These are phyloP conservation scores for Leucoraja ocellata DNA, from an alignment of 2,797 vertebrate genomes.

Conservation along the genomic window DNA sequence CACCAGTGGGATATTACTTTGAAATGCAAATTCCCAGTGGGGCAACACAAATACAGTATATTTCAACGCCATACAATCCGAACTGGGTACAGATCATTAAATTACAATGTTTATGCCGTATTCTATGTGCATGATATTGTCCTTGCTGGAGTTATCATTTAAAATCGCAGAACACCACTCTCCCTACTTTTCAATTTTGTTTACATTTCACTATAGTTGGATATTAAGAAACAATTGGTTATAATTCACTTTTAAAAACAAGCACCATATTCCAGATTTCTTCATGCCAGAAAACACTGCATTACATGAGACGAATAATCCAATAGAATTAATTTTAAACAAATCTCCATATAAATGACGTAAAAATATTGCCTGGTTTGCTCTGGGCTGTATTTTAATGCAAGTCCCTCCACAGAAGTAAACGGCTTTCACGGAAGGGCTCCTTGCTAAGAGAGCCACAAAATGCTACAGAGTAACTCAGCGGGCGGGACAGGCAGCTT, in stretches of 20 bases:
- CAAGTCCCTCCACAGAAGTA: not conserved
- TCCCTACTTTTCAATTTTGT: not conserved
- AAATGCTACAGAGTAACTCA: no score
- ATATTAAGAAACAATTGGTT: not conserved
- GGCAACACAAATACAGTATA: not conserved
- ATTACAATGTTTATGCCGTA: not conserved
- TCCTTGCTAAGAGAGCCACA: not conserved
- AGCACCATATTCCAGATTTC: not conserved
- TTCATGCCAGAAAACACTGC: not conserved
- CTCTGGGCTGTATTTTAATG: not conserved
- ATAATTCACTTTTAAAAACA: not conserved
- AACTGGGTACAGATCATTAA: not conserved
- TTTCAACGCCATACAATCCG: not conserved
- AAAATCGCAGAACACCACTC: not conserved
- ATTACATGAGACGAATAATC: not conserved
- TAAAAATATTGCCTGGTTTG: not conserved
- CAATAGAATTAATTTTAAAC: not conserved
- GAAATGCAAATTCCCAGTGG: conserved; percentile 1
- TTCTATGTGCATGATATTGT: not conserved
- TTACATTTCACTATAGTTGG: not conserved
- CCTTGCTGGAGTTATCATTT: not conserved
- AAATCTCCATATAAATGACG: not conserved
- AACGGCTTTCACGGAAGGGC: not conserved
- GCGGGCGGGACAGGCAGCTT: no score
- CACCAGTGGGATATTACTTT: conserved; percentile 6